A percentile compares a stretch with the other conserved stretches of the same genome.
These are phyloP conservation scores for Parazoanthus swiftii DNA, from an alignment of 92 coral and sea anemone genomes.

Conservation along the genomic window DNA sequence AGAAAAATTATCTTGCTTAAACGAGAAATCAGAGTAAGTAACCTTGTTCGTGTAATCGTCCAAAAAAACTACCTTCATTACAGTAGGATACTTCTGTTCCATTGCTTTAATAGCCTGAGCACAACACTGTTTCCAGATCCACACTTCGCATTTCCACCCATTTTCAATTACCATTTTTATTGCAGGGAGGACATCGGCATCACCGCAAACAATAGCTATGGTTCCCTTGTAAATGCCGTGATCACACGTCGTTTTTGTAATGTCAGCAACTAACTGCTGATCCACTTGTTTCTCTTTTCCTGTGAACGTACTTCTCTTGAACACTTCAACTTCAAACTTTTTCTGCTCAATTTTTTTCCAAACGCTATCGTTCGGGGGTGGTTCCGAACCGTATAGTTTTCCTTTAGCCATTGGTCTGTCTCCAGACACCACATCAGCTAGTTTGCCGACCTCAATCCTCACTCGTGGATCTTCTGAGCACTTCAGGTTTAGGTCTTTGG, in stretches of 20 bases:
- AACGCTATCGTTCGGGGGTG: slow-evolving; percentile 50
- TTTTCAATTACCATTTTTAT: slow-evolving; percentile 23
- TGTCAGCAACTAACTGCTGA: slow-evolving; percentile 53
- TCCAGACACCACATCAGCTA: slow-evolving; percentile 42
- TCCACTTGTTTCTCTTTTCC: slow-evolving; percentile 55
- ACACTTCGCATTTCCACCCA: slow-evolving; percentile 51
- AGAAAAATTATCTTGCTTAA: background rate
- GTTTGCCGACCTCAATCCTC: no score
- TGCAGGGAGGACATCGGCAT: slow-evolving; percentile 59
- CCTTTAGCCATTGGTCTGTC: slow-evolving; percentile 39
- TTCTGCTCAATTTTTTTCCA: slow-evolving; percentile 35
- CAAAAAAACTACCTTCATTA: background rate
- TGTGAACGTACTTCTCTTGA: slow-evolving; percentile 21
- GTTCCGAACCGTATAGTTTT: slow-evolving; percentile 54
- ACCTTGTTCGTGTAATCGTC: slow-evolving; percentile 13
- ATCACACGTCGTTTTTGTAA: slow-evolving; percentile 40
- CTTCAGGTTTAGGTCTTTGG: slow-evolving; percentile 24
- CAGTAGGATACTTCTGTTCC: background rate
- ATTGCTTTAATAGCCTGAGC: slow-evolving; percentile 10
- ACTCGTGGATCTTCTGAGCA: no score
- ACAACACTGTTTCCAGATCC: slow-evolving; percentile 50
- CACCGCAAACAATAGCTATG: slow-evolving; percentile 50
- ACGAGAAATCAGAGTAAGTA: slow-evolving; percentile 22
- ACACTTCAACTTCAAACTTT: slow-evolving; percentile 30
- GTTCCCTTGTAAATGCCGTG: slow-evolving; percentile 40